Percentiles rank a stretch among this genome's conserved stretches.
Conservation (phyloP, 2,888 invertebrate species). For the Calameuta pallipes region DNA sequence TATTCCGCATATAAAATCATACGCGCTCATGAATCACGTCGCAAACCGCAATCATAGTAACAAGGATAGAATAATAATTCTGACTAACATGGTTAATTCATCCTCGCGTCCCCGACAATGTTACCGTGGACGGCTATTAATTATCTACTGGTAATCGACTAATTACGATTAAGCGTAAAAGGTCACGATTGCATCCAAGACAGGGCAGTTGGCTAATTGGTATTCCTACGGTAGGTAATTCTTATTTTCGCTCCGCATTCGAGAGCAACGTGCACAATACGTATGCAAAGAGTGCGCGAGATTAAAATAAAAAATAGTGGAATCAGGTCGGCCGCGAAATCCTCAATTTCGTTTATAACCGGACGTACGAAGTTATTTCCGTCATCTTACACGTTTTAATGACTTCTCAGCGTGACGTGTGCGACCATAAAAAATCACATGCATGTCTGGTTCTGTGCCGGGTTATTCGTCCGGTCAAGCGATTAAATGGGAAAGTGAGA, state of each 20-base stretch:
- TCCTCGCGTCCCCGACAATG: background rate
- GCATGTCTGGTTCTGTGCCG: background rate
- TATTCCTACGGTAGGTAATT: background rate
- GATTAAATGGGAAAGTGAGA: constrained; percentile 57
- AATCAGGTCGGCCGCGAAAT: background rate
- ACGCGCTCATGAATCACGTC: background rate
- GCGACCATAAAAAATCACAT: background rate
- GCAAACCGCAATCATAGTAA: background rate
- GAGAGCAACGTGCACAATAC: background rate
- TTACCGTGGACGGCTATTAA: background rate
- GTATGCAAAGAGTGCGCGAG: background rate
- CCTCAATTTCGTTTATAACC: background rate
- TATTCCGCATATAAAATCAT: background rate
- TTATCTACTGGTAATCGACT: background rate
- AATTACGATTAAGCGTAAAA: background rate
- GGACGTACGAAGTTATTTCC: background rate
- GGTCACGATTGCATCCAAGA: background rate
- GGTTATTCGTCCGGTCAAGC: constrained; percentile 33
- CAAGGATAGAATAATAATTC: background rate
- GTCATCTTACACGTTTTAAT: background rate
- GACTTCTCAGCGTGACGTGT: background rate
- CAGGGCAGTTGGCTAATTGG: background rate
- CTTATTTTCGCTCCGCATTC: background rate
- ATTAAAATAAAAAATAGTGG: background rate
- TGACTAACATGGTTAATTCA: background rate